Conservation (phyloP, 1,140 invertebrate genomes). For the Intoshia linei region DNA sequence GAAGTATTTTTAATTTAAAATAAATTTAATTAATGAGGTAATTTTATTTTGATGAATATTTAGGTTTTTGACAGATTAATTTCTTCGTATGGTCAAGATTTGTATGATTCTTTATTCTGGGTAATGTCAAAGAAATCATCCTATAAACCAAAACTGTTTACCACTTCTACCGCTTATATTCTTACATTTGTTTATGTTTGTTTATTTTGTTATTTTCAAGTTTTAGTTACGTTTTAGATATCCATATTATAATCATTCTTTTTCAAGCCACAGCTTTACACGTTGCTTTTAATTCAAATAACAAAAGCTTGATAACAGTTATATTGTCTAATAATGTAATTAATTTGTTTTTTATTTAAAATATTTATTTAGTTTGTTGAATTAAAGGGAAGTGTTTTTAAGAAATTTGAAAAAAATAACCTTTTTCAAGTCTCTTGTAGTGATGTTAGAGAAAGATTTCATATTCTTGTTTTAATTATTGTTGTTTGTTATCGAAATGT, state of each 20-base stretch:
- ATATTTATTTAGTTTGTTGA: conserved; percentile 54
- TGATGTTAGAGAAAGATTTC: conserved; percentile 77
- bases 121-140: conserved; percentile 64
- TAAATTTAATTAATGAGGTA: conserved; percentile 1
- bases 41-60: conserved; percentile 1
- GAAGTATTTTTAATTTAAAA: conserved; percentile 33
- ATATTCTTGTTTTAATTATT: conserved; percentile 51
- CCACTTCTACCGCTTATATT: conserved; percentile 47
- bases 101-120: conserved; percentile 78
- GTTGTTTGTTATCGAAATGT: conserved; percentile 35
- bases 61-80: conserved; percentile 57
- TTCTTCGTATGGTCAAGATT: conserved; percentile 86
- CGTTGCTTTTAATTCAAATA: conserved; percentile 92
- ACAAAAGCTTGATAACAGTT: conserved; percentile 75
- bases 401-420: conserved; percentile 94
- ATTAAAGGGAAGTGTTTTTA: conserved; percentile 86
- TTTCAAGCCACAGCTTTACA: conserved; percentile 65
- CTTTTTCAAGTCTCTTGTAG: conserved; percentile 41
- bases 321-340: conserved; percentile 98
- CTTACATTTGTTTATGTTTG: conserved; percentile 64
- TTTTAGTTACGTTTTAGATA: conserved; percentile 26
- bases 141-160: conserved; percentile 42
- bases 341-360: conserved; percentile 10
- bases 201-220: conserved; percentile 35
- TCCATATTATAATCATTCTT: conserved; percentile 59